Evolutionary conservation across 2,797 vertebrate genomes (phyloP), one percentile per base, ranked within the genome.

Genomic region (Mus spretus): DNA sequence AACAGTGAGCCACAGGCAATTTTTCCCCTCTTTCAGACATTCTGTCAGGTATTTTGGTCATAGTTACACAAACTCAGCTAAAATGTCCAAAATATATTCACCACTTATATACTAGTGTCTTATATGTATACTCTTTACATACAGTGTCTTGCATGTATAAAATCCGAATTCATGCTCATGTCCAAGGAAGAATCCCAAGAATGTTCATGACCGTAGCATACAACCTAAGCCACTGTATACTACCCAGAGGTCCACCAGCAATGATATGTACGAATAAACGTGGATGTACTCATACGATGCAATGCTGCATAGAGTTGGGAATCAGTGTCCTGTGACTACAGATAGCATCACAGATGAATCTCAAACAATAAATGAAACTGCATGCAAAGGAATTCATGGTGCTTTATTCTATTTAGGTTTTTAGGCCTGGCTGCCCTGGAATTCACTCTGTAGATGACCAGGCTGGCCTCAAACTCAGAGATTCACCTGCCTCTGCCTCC

Each of bases 101-200:
- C 7, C 44, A 70, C 28, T 55, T 61, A 80, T 0, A 14, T 20
- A 34, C 15, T 31, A 20, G n/a, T 72, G n/a, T 37, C 70, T 72
- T 72, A 72, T 37, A 70, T n/a, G 63, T 65, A 31, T 65, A 65
- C 3, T 65, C 63, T 31, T 31, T 65, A 65, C 63, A 31, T 65
- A 65, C 12, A 31, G 63, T 65, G 28, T 31, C 63, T 31, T 31
- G 12, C 13, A 67, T 6, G n/a, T 9, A 72, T 37, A 72, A 72
- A 72, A 72, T 63, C 53, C 19, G 34, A 89, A 90, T 19, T 82
- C 44, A 15, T n/a, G 37, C 40, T 63, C 77, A 55, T 44, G 55
- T 26, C 65, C 82, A 72, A 85, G 83, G 44, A 31, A 86, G 85
- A 53, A 74, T 89, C 74, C 70, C 37, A 59, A 72, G 81, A 89